Evolutionary conservation across 2,888 invertebrate genomes (phyloP).

Genomic region (Pycnomerus fuliginosus): DNA sequence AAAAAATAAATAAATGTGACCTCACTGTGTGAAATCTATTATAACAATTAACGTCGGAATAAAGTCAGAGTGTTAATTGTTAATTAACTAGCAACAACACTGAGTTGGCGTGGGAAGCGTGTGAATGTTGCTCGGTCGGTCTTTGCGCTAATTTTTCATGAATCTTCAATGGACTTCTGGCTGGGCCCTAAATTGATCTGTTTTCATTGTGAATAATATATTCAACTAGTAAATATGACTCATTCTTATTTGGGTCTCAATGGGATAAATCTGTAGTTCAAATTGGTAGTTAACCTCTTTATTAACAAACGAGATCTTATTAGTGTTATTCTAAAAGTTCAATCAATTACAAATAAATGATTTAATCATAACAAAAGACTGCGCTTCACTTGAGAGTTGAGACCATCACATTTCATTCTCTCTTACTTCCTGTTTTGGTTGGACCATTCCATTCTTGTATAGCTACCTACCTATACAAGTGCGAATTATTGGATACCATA

Average conservation of each 20-base stretch:
- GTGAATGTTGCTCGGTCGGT: conserved; percentile 32
- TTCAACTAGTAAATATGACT: conserved; percentile 28
- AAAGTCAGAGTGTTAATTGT: conserved; percentile 45
- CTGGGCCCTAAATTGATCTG: conserved; percentile 19
- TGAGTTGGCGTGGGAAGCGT: conserved; percentile 41
- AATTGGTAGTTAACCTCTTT: conserved; percentile 40
- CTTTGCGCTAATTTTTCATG: conserved; percentile 13
- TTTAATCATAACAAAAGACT: too few relatives aligned
- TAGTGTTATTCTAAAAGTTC: too few relatives aligned
- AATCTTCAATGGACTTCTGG: conserved; percentile 2
- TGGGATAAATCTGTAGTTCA: conserved; percentile 40
- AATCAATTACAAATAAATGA: too few relatives aligned
- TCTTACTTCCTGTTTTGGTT: too few relatives aligned
- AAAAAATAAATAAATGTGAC: conserved; percentile 39
- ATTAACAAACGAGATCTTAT: conserved; percentile 38
- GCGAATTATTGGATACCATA: too few relatives aligned
- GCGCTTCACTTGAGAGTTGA: too few relatives aligned
- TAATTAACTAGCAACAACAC: conserved; percentile 42
- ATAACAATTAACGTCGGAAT: conserved; percentile 40
- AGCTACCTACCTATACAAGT: too few relatives aligned
- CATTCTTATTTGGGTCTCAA: conserved; percentile 37
- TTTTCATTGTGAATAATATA: conserved; percentile 21
- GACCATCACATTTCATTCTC: too few relatives aligned
- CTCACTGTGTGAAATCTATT: conserved; percentile 43
- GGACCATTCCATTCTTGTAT: too few relatives aligned